Evolutionary conservation across 1,140 invertebrate species (phyloP), one percentile per base, ranked within the genome.

Genomic region (Papilio dardanus): DNA sequence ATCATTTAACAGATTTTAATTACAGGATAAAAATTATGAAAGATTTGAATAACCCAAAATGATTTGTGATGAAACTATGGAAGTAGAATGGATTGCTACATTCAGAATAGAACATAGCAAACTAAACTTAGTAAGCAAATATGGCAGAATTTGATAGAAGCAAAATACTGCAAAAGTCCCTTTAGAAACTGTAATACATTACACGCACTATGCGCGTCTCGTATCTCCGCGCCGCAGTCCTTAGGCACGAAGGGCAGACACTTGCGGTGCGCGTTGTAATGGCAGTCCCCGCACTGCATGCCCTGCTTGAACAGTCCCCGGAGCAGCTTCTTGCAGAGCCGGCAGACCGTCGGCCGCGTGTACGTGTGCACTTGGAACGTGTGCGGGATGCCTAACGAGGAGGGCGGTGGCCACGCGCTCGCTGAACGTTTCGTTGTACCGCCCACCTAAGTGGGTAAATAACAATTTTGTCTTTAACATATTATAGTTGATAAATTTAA

Each of bases 281-380:
- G 98, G 90, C 99, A 99, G 94, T 99, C 99, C 94, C 98, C 97
- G 92, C 99, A 99, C 91, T 99, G 99, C 74, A 99, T 92, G 58
- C 99, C 99, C 98, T 99, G 99, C 87, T 99, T 97, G 93, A 99
- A 99, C 65, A 99, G 94, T 1, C 99, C 99, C 84, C 97, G 97
- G 28, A 99, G 95, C 80, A 99, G 95, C 93, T 99, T 99, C 91
- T 99, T 98, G 94, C 99, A 99, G 88, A 96, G 95, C 83, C 99
- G 97, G 91, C 99, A 99, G 14, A 99, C 96, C 0, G 99, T 99
- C 21, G 98, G 99, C 50, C 97, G 94, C 21, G 97, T 99, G 93
- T 99, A 99, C 46, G 96, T 98, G 95, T 99, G 99, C 71, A 98
- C 92, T 82, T 96, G 96, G 90, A 97, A 97, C 30, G 98, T 98